Conservation (phyloP, 2,113 vertebrate species). For the Calidris pygmaea region DNA sequence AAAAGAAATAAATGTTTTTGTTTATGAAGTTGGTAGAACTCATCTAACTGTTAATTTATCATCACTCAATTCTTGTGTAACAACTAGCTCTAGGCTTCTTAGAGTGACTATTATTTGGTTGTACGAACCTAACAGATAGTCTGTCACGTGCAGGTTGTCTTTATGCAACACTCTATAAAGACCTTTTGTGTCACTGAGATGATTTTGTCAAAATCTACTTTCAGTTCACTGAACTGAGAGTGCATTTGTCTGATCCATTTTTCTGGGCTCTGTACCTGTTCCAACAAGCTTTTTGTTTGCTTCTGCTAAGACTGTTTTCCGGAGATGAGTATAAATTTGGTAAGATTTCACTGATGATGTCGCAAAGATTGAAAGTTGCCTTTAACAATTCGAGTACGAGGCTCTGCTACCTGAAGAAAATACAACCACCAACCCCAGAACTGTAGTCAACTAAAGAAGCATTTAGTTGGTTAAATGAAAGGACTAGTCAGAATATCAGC, state of each 20-base stretch:
- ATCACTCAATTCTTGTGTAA: neutral
- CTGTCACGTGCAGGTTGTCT: neutral
- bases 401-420: neutral
- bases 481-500: neutral
- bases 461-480: slow-evolving; percentile 29
- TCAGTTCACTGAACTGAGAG: slow-evolving; percentile 48
- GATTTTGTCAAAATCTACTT: slow-evolving; percentile 18
- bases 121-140: slow-evolving; percentile 12
- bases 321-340: neutral
- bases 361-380: neutral
- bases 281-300: slow-evolving; percentile 17
- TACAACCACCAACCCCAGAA: neutral
- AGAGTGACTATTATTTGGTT: slow-evolving; percentile 35
- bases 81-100: slow-evolving; percentile 30
- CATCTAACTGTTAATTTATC: neutral
- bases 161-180: slow-evolving; percentile 25
- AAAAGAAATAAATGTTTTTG: neutral
- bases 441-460: neutral
- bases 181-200: neutral
- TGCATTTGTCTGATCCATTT: slow-evolving; percentile 25
- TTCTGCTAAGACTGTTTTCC: neutral
- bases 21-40: neutral
- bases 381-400: neutral
- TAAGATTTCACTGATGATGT: neutral
- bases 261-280: neutral